Conservation (phyloP, 2,888 invertebrate species). For the Apodemia mormo region DNA sequence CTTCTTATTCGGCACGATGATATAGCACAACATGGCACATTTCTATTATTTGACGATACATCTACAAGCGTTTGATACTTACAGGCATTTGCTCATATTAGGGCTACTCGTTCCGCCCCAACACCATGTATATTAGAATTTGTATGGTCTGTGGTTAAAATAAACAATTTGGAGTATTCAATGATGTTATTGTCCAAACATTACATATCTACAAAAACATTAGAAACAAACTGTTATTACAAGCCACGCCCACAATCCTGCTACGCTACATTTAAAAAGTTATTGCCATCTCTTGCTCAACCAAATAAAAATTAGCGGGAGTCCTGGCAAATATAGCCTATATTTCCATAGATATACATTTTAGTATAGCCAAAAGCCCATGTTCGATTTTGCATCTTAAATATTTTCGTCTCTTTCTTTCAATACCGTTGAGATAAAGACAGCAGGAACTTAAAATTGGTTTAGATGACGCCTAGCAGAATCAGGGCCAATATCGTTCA, state of each 20-base stretch:
- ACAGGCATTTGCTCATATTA: too few species aligned
- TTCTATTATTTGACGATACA: too few species aligned
- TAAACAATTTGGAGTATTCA: slow-evolving; percentile 53
- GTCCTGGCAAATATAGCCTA: neutral
- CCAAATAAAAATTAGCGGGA: neutral
- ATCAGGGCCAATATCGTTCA: slow-evolving; percentile 19
- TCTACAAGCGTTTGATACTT: too few species aligned
- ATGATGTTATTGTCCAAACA: slow-evolving; percentile 75
- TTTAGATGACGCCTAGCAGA: slow-evolving; percentile 35
- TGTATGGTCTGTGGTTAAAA: slow-evolving; percentile 21
- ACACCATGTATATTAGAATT: too few species aligned
- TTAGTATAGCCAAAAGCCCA: too few species aligned
- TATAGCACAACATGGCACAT: too few species aligned
- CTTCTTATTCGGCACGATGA: too few species aligned
- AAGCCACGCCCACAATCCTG: slow-evolving; percentile 42
- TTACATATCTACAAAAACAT: slow-evolving; percentile 71
- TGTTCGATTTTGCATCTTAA: too few species aligned
- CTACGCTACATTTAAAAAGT: neutral
- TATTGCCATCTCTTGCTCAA: neutral
- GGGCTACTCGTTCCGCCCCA: too few species aligned
- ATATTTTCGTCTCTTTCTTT: too few species aligned
- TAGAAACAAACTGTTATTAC: slow-evolving; percentile 46
- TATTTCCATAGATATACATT: too few species aligned
- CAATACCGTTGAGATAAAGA: neutral
- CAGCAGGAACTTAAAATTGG: neutral